Conservation (phyloP, 2,113 vertebrate genomes). For the Oceanites oceanicus region DNA sequence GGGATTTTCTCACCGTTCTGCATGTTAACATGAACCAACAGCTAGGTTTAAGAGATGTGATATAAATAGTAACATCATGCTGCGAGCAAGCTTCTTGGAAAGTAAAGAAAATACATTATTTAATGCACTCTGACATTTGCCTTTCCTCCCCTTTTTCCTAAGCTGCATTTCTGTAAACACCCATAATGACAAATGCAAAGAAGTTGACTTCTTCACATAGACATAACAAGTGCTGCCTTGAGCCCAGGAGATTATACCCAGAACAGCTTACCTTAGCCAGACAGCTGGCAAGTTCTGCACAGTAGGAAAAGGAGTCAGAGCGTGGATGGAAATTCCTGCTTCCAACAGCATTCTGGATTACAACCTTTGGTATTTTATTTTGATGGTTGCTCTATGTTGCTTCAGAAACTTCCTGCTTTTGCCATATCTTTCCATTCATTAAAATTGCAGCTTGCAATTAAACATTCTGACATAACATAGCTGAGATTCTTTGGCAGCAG, state of each 20-base stretch:
- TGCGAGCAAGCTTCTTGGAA: slow-evolving; percentile 52
- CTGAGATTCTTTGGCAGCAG: slow-evolving; percentile 73
- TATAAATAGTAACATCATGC: slow-evolving; percentile 74
- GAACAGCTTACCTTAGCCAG: background rate
- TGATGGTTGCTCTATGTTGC: slow-evolving; percentile 28
- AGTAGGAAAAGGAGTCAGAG: slow-evolving; percentile 3
- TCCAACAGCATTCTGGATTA: background rate
- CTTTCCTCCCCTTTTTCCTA: slow-evolving; percentile 45
- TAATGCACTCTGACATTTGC: slow-evolving; percentile 48
- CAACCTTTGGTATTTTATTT: slow-evolving; percentile 56
- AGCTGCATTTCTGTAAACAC: slow-evolving; percentile 39
- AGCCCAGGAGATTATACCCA: slow-evolving; percentile 22
- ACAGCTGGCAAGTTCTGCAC: background rate
- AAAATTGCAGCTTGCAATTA: slow-evolving; percentile 69
- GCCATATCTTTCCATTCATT: slow-evolving; percentile 76
- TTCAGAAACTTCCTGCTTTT: slow-evolving; percentile 67
- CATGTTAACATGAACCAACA: slow-evolving; percentile 75
- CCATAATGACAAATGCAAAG: slow-evolving; percentile 24
- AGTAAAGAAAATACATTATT: slow-evolving; percentile 53
- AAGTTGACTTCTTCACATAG: background rate
- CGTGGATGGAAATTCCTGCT: background rate
- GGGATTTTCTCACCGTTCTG: slow-evolving; percentile 73
- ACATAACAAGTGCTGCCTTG: background rate
- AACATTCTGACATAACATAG: slow-evolving; percentile 76
- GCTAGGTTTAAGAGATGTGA: slow-evolving; percentile 68